Conservation (phyloP, 1,140 invertebrate genomes). For the Littorina saxatilis region DNA sequence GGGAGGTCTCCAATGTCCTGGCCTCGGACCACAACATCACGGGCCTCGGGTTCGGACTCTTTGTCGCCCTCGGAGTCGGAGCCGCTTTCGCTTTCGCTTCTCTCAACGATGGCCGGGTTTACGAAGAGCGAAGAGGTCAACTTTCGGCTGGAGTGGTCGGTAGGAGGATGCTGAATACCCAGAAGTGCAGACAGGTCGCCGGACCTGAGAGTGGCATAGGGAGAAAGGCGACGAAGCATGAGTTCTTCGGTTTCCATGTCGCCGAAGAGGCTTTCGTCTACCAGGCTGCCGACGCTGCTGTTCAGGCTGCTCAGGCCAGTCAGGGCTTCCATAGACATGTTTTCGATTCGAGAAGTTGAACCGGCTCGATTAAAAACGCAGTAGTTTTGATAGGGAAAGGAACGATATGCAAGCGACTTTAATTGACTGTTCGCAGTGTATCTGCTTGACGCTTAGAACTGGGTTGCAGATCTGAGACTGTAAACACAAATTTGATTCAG, state of each 20-base stretch:
- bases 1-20: constrained; percentile 44
- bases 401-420: background rate
- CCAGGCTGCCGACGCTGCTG: constrained; percentile 34
- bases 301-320: too few species aligned
- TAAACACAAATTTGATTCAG: background rate
- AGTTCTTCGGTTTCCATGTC: constrained; percentile 36
- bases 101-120: constrained; percentile 25
- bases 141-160: background rate
- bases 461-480: background rate
- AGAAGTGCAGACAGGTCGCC: constrained; percentile 43
- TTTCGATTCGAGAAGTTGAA: background rate
- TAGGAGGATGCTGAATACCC: background rate
- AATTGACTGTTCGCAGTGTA: background rate
- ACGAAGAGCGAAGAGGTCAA: background rate
- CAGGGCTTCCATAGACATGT: constrained; percentile 31
- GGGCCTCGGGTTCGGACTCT: constrained; percentile 13
- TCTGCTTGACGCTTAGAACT: too few species aligned
- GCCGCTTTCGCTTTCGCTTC: background rate
- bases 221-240: constrained; percentile 41
- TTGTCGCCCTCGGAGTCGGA: constrained; percentile 14
- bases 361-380: background rate
- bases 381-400: background rate
- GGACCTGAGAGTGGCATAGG: constrained; percentile 46
- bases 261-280: constrained; percentile 28
- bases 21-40: constrained; percentile 37